Evolutionary conservation across 2,797 vertebrate species (phyloP).

Genomic region (Phylloscopus collybita): DNA sequence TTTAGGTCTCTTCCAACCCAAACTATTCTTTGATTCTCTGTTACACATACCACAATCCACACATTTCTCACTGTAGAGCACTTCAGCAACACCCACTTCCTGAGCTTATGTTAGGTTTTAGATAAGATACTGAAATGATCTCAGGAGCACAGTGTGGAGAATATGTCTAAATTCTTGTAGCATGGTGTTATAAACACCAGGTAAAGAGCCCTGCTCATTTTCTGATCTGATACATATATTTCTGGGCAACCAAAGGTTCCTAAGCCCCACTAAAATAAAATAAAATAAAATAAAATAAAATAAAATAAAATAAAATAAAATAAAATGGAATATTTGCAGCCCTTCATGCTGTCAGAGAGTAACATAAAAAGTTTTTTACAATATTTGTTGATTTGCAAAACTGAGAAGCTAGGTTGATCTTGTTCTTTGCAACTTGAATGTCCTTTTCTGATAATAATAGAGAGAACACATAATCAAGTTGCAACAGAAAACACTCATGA

Average conservation of each 20-base stretch:
- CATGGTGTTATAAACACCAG: not conserved
- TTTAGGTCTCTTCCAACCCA: not conserved
- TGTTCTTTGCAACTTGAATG: not conserved
- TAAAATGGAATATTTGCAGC: not conserved
- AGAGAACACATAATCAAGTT: not conserved
- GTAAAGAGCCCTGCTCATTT: not conserved
- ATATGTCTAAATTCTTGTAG: not conserved
- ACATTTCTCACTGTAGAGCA: not conserved
- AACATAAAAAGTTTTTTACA: not conserved
- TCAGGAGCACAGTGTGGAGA: not conserved
- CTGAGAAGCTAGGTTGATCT: not conserved
- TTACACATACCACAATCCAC: not conserved
- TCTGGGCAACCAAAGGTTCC: not conserved
- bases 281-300: not conserved
- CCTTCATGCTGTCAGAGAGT: not conserved
- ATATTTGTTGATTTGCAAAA: not conserved
- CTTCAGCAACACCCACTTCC: not conserved
- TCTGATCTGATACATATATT: not conserved
- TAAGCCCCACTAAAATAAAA: not conserved
- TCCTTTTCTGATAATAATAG: not conserved
- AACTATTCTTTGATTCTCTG: not conserved
- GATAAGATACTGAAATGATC: not conserved
- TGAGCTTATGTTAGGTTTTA: not conserved
- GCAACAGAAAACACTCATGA: not conserved
- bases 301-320: not conserved